Percentiles rank a stretch among this genome's conserved stretches.
Evolutionary conservation across 2,113 vertebrate species (phyloP).

Genomic region (Odobenus rosmarus): DNA sequence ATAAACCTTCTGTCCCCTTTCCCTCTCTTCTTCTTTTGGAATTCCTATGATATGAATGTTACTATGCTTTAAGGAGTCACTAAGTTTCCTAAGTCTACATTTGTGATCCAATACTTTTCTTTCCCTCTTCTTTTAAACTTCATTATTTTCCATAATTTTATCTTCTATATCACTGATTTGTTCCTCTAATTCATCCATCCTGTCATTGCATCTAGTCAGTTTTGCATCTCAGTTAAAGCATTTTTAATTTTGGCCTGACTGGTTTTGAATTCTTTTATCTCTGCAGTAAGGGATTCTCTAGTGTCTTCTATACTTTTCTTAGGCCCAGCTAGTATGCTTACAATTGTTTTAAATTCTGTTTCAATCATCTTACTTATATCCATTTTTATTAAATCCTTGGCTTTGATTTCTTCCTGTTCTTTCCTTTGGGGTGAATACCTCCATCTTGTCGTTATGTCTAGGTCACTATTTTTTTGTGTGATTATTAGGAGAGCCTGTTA

Average conservation of each 20-base stretch:
- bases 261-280: neutral
- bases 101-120: neutral
- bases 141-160: neutral
- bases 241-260: neutral
- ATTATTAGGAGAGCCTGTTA: neutral
- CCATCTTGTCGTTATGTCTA: neutral
- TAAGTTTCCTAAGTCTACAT: neutral
- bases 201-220: neutral
- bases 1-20: neutral
- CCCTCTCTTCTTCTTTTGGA: neutral
- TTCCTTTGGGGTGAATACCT: neutral
- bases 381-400: neutral
- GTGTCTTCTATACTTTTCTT: neutral
- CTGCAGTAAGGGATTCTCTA: neutral
- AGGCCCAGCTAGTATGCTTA: neutral
- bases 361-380: neutral
- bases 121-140: neutral
- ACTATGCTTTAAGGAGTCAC: neutral
- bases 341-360: neutral
- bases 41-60: neutral
- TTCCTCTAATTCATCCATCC: neutral
- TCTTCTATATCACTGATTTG: neutral
- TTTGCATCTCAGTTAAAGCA: neutral
- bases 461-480: neutral
- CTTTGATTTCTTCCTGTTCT: neutral